phyloP scores from a whole-genome alignment of 2,113 vertebrate genomes.

The Okapia johnstoni region DNA sequence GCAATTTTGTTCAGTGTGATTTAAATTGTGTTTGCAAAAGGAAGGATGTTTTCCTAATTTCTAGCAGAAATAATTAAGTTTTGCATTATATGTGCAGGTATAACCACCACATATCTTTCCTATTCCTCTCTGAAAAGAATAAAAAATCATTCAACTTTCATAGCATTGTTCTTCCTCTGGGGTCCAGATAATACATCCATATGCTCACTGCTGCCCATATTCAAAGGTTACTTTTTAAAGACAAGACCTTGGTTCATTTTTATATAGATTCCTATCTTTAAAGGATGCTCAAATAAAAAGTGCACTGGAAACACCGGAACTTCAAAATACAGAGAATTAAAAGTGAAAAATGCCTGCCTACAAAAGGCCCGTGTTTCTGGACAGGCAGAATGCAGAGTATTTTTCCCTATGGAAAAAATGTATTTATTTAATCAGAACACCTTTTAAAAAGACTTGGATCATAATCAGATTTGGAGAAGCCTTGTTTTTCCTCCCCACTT shows the following conservation, averaged over 20 bases:
- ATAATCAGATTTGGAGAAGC: not conserved
- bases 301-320: not conserved
- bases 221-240: not conserved
- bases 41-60: not conserved
- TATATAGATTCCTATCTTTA: not conserved
- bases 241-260: conserved; percentile 2
- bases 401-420: not conserved
- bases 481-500: not conserved
- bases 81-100: not conserved
- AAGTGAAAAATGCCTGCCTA: not conserved
- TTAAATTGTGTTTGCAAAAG: conserved; percentile 8
- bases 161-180: not conserved
- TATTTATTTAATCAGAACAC: not conserved
- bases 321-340: not conserved
- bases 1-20: not conserved
- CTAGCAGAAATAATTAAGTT: not conserved
- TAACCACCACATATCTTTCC: not conserved
- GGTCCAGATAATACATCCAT: not conserved
- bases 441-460: not conserved
- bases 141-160: not conserved
- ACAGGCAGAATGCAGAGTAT: not conserved
- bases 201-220: not conserved
- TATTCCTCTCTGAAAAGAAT: not conserved
- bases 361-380: not conserved
- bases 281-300: not conserved